A percentile compares a stretch with the other conserved stretches of the same genome.
These are phyloP conservation scores for Ambastaia sidthimunki DNA, from an alignment of 2,797 vertebrate species.

Conservation along the genomic window DNA sequence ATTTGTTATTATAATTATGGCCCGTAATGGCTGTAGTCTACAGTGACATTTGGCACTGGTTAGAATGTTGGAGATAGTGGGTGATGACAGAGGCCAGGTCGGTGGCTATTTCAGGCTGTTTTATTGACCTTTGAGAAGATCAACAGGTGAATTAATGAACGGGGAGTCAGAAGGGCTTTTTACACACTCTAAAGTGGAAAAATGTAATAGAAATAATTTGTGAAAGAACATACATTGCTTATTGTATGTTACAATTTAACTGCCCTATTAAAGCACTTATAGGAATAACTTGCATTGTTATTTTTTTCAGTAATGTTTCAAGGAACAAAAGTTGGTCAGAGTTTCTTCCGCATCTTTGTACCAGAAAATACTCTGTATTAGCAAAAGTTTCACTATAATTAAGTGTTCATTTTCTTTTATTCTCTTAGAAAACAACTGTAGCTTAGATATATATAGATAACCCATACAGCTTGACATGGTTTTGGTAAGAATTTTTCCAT, in stretches of 20 bases:
- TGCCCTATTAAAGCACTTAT: background rate
- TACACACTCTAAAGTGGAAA: background rate
- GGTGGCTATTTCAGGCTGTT: constrained; percentile 15
- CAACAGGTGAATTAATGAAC: constrained; percentile 25
- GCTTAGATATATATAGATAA: constrained; percentile 8
- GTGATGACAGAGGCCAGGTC: background rate
- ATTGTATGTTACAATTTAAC: background rate
- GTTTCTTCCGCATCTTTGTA: background rate
- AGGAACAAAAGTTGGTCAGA: background rate
- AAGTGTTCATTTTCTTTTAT: background rate
- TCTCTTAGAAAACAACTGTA: constrained; percentile 1
- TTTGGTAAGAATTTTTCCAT: constrained; percentile 1
- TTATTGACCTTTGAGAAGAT: constrained; percentile 32
- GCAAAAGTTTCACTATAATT: constrained; percentile 9
- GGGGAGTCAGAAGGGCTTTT: background rate
- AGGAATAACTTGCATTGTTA: background rate
- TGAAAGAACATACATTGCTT: too few relatives aligned
- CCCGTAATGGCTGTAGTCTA: constrained; percentile 29
- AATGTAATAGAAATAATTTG: background rate
- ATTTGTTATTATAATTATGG: constrained; percentile 59
- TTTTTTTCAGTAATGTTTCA: background rate
- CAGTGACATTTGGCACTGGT: constrained; percentile 1
- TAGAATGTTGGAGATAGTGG: background rate
- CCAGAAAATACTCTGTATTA: background rate
- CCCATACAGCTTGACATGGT: background rate